Evolutionary conservation across 2,113 vertebrate genomes (phyloP).

Genomic region (Xenotilapia flavipinnis): DNA sequence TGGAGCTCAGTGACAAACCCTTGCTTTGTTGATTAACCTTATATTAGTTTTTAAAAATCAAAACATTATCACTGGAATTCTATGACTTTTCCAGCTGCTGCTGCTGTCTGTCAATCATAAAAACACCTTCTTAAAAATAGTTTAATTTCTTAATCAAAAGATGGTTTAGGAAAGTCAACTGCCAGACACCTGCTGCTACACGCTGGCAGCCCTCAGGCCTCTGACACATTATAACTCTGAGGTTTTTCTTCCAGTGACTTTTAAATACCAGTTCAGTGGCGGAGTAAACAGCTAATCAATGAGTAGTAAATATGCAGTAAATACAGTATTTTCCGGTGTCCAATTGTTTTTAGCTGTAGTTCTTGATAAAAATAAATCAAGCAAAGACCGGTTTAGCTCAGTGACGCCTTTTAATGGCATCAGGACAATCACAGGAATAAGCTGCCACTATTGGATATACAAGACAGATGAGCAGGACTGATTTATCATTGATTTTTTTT

Average conservation of each 20-base stretch:
- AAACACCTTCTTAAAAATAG: neutral
- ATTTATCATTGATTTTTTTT: neutral
- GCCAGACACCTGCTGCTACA: conserved; percentile 36
- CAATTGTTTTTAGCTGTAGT: neutral
- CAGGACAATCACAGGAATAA: neutral
- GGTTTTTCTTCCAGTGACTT: conserved; percentile 3
- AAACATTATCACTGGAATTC: neutral
- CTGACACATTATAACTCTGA: conserved; percentile 11
- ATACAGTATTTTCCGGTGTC: neutral
- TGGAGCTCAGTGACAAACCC: conserved; percentile 73
- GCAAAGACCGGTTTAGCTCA: neutral
- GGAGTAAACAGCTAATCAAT: neutral
- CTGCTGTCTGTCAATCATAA: neutral
- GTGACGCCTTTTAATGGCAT: neutral
- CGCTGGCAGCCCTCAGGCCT: neutral
- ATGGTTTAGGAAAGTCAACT: neutral
- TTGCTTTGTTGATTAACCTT: neutral
- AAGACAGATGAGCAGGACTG: neutral
- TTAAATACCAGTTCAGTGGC: conserved; percentile 23
- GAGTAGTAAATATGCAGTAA: neutral
- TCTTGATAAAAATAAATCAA: neutral
- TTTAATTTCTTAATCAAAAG: neutral
- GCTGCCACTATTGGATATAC: neutral
- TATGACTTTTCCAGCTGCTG: neutral
- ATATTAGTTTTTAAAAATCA: neutral